These are phyloP conservation scores for Lates calcarifer DNA, from an alignment of 2,113 vertebrate species.

Conservation along the genomic window DNA sequence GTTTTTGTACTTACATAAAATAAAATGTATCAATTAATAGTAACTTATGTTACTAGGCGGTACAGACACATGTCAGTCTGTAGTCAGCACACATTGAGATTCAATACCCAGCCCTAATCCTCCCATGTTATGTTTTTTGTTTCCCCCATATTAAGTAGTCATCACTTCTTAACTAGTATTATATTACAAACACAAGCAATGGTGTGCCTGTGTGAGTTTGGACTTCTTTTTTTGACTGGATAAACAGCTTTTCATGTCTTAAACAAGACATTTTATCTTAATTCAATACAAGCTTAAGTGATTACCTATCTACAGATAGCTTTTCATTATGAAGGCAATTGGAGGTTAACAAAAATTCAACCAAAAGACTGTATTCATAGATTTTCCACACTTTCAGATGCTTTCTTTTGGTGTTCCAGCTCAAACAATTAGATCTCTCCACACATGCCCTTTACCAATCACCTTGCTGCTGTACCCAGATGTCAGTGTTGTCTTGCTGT, in stretches of 20 bases:
- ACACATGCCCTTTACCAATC: conserved; percentile 11
- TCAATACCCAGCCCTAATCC: background rate
- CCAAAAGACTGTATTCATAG: conserved; percentile 11
- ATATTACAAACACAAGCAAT: background rate
- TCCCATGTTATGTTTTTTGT: background rate
- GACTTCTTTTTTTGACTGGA: background rate
- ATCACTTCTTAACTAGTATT: no score
- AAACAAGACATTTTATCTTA: background rate
- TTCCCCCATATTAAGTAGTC: background rate
- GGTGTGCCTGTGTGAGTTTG: background rate
- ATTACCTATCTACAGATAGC: background rate
- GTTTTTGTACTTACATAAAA: no score
- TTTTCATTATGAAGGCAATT: conserved; percentile 3
- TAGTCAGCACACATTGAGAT: background rate
- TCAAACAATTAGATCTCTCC: conserved; percentile 1
- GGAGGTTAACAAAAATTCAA: conserved; percentile 3
- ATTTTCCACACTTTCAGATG: conserved; percentile 9
- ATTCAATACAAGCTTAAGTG: background rate
- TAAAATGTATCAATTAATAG: no score
- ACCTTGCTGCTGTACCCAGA: background rate
- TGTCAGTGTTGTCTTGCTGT: background rate
- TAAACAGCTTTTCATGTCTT: background rate
- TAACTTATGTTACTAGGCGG: no score
- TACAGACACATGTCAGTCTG: no score
- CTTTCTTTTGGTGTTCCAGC: conserved; percentile 21